A percentile compares a stretch with the other conserved stretches of the same genome.
These are phyloP conservation scores for Tetramorium alpestre DNA, from an alignment of 1,140 invertebrate species.

Conservation along the genomic window DNA sequence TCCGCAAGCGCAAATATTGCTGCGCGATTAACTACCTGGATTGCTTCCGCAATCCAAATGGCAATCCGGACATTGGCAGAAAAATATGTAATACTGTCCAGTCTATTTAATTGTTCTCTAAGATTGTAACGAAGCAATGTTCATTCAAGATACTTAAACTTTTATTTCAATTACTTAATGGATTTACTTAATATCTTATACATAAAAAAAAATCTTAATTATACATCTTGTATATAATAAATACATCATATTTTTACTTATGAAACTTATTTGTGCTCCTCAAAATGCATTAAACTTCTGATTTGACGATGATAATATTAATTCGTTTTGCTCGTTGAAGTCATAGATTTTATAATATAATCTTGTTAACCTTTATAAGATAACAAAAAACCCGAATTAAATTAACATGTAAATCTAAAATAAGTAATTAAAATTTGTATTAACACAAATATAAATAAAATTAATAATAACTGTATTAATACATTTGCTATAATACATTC, in stretches of 20 bases:
- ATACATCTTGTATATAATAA: neutral
- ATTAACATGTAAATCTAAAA: neutral
- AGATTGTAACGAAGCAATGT: neutral
- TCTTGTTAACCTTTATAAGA: neutral
- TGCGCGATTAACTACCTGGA: slow-evolving; percentile 43
- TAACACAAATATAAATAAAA: neutral
- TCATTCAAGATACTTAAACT: neutral
- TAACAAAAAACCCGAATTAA: slow-evolving; percentile 1
- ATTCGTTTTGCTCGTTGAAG: neutral
- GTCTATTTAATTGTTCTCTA: neutral
- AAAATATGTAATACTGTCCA: slow-evolving; percentile 28
- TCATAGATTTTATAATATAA: slow-evolving; percentile 15
- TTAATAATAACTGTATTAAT: neutral
- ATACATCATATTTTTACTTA: neutral
- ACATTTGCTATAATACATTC: neutral
- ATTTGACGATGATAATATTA: slow-evolving; percentile 16
- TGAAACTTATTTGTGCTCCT: neutral
- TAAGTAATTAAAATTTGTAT: too few species aligned
- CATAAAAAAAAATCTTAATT: neutral
- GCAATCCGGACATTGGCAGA: slow-evolving; percentile 16
- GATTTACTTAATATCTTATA: neutral
- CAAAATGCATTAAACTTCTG: neutral
- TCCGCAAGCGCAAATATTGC: slow-evolving; percentile 41
- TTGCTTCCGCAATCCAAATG: slow-evolving; percentile 38
- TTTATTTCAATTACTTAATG: neutral